Evolutionary conservation across 2,113 vertebrate species (phyloP), one percentile per base, ranked within the genome.

Genomic region (Labeo rohita): DNA sequence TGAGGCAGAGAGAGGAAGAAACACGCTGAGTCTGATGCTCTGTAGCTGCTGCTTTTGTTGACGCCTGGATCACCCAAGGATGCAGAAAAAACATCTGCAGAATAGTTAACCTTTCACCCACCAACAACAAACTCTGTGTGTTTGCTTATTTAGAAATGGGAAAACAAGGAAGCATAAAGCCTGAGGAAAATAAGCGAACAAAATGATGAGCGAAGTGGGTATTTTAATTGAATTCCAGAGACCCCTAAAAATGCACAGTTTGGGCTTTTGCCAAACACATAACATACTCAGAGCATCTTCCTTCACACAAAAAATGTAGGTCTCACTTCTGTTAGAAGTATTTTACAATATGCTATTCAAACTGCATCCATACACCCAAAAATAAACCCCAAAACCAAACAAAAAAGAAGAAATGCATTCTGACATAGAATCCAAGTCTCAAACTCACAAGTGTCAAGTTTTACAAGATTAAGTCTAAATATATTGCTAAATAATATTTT

Each of bases 1-100:
- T 87, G 84, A 85, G 84, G 86, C 86, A 83, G 79, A 75, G 73
- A 90, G 73, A 90, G 81, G 82, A 88, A 84, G 87, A 85, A 66
- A 82, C 88, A 89, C 79, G 84, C 88, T 80, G 84, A 45, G 86
- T 63, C 72, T 82, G 52, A 72, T 21, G 61, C 80, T 70, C 75
- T 82, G 21, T 50, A 81, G 81, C 36, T 76, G 68, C 50, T 88
- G 76, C 49, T 76, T 80, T 81, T 78, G 85, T 83, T 84, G 80
- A 21, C 12, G 52, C 39, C n/a, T 43, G 23, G 70, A 83, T 73
- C 61, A 84, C 68, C 73, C 56, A 76, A 61, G 28, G 77, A 83
- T 76, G 76, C 63, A 68, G 72, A 76, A 50, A 65, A 84, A 85
- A 54, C 79, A 86, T 75, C 49, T 61, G 56, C 86, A 84, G 63